These are phyloP conservation scores for Acrocephalus arundinaceus DNA, from an alignment of 2,113 vertebrate genomes.

Conservation along the genomic window DNA sequence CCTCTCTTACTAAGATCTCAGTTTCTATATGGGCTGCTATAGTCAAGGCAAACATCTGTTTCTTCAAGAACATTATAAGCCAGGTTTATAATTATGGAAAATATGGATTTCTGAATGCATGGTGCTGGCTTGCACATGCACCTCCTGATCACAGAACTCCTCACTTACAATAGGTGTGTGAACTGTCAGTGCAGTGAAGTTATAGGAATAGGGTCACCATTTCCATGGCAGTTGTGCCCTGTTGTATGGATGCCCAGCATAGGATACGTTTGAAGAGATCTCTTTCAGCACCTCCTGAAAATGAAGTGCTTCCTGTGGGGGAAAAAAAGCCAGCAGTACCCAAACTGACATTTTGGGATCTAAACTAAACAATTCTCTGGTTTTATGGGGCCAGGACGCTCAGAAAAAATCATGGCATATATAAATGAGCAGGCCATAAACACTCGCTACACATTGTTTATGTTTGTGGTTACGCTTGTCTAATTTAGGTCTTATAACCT, in stretches of 20 bases:
- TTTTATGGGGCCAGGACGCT: background rate
- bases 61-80: background rate
- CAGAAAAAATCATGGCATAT: background rate
- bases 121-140: fast-evolving
- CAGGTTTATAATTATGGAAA: background rate
- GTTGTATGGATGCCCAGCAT: background rate
- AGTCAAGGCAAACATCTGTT: background rate
- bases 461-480: background rate
- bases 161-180: background rate
- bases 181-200: background rate
- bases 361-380: background rate
- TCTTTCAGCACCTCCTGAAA: background rate
- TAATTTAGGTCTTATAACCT: background rate
- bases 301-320: background rate
- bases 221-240: background rate
- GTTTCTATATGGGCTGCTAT: background rate
- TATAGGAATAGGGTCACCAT: background rate
- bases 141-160: fast-evolving
- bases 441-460: background rate
- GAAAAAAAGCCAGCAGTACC: background rate
- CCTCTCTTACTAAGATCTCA: background rate
- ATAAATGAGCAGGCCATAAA: background rate
- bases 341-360: background rate
- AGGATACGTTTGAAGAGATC: background rate
- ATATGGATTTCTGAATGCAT: background rate